Conservation (phyloP, 30 jellyfish, hydroid and myxozoan genomes). For the Morbakka virulenta region DNA sequence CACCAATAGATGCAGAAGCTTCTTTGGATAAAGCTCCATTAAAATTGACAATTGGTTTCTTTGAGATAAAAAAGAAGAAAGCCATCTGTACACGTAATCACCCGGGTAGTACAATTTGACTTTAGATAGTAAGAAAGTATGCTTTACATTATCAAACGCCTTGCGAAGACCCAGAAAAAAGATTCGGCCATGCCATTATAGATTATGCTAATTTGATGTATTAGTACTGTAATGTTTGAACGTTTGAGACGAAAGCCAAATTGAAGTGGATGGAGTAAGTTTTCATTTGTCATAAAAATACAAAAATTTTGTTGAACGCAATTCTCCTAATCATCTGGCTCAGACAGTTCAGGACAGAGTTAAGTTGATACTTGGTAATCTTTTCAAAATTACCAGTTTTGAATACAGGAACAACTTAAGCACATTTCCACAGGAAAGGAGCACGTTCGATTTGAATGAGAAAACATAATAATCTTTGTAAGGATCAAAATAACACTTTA, state of each 20-base stretch:
- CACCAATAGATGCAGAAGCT: constrained; percentile 18
- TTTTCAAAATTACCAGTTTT: too few species aligned
- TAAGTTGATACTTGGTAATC: too few species aligned
- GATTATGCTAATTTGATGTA: background rate
- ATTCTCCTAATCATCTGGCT: too few species aligned
- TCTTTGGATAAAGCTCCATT: constrained; percentile 29
- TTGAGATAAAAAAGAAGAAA: constrained; percentile 2
- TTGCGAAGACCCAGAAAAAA: constrained; percentile 34
- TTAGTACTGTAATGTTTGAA: constrained; percentile 2
- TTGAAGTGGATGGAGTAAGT: background rate
- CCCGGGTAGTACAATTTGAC: constrained; percentile 7
- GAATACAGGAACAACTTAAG: too few species aligned
- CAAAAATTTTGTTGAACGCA: too few species aligned
- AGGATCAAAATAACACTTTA: too few species aligned
- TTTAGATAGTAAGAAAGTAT: constrained; percentile 13
- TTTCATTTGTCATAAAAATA: too few species aligned
- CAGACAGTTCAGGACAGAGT: too few species aligned
- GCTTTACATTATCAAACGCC: constrained; percentile 50
- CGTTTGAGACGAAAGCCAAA: constrained; percentile 1
- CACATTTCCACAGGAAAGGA: too few species aligned
- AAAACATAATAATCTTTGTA: too few species aligned
- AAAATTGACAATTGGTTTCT: constrained; percentile 25
- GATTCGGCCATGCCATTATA: constrained; percentile 32
- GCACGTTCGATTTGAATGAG: too few species aligned
- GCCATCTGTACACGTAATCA: constrained; percentile 3